These are phyloP conservation scores for Augochlora pura DNA, from an alignment of 1,140 invertebrate genomes.

Conservation along the genomic window DNA sequence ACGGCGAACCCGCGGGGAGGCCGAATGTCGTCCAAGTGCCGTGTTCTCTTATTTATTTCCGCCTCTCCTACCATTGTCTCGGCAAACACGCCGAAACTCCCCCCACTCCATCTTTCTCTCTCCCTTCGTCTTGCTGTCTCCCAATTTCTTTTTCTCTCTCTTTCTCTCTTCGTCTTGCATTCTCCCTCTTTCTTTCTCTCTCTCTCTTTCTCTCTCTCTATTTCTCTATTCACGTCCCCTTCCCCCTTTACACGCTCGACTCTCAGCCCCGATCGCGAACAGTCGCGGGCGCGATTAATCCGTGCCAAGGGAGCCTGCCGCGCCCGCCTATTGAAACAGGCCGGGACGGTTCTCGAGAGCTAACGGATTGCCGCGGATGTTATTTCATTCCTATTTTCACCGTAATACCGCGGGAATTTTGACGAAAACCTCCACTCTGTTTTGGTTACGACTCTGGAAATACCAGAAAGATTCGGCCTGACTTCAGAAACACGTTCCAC, in stretches of 20 bases:
- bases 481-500: too few species aligned
- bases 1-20: slow-evolving; percentile 22
- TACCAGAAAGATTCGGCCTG: too few species aligned
- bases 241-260: too few species aligned
- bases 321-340: neutral
- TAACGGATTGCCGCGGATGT: neutral
- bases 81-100: slow-evolving; percentile 23
- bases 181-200: neutral
- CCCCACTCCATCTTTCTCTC: neutral
- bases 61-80: slow-evolving; percentile 42
- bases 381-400: neutral
- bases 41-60: slow-evolving; percentile 55
- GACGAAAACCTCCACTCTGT: neutral
- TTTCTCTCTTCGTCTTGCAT: too few species aligned
- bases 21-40: slow-evolving; percentile 41
- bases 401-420: neutral
- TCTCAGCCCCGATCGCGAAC: slow-evolving; percentile 22
- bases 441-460: neutral
- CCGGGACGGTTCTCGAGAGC: too few species aligned
- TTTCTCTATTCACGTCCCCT: too few species aligned
- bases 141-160: neutral
- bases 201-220: neutral
- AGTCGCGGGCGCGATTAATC: slow-evolving; percentile 36
- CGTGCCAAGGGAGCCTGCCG: slow-evolving; percentile 40
- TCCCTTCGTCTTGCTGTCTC: too few species aligned